These are phyloP conservation scores for Triops cancriformis DNA, from an alignment of 1,140 invertebrate species.

Conservation along the genomic window DNA sequence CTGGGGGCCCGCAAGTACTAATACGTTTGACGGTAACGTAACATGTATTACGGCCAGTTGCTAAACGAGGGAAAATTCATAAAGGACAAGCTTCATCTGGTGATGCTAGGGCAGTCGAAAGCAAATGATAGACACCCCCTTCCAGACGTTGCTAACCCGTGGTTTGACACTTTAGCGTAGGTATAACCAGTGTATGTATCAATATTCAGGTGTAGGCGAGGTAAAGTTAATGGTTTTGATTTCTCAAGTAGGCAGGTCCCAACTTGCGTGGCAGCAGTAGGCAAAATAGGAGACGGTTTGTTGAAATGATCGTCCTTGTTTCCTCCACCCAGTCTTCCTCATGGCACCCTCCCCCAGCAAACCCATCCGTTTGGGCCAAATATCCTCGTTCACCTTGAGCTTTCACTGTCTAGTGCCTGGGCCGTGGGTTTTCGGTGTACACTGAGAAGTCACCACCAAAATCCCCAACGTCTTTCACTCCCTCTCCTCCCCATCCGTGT, in stretches of 20 bases:
- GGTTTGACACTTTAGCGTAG: too few species aligned
- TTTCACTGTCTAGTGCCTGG: constrained; percentile 2
- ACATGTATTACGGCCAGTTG: too few species aligned
- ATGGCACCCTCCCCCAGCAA: background rate
- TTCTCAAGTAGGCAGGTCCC: background rate
- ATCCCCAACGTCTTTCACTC: background rate
- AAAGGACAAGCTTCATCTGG: too few species aligned
- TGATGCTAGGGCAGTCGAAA: too few species aligned
- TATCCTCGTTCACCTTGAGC: constrained; percentile 13
- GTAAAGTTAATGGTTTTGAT: background rate
- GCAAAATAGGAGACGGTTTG: background rate
- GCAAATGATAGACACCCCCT: too few species aligned
- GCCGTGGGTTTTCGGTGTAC: constrained; percentile 2
- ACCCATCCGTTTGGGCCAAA: background rate
- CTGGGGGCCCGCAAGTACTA: too few species aligned
- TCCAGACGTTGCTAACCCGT: too few species aligned
- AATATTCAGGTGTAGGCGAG: too few species aligned
- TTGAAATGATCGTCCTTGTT: background rate
- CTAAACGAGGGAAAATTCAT: too few species aligned
- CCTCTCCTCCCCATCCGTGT: background rate
- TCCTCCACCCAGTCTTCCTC: constrained; percentile 12
- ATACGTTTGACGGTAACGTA: too few species aligned
- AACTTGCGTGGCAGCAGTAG: background rate
- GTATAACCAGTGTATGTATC: too few species aligned
- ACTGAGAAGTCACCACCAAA: background rate